Evolutionary conservation across 1,140 invertebrate species (phyloP), one percentile per base, ranked within the genome.

Genomic region (Gonatopus flavifemur): DNA sequence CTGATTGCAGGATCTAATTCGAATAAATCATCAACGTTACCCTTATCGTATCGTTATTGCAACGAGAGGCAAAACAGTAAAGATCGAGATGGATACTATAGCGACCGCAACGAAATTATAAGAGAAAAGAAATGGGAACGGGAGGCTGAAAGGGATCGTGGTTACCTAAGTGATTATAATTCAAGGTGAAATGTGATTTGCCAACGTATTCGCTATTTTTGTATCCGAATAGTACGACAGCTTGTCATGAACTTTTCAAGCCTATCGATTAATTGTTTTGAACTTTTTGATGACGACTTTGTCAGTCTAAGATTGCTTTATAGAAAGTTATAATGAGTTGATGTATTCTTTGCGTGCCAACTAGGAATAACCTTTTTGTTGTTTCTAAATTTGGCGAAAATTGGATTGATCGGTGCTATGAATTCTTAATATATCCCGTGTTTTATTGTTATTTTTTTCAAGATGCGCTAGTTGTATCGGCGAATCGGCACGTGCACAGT

Each of bases 91-190:
- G 90, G 90, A 25, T 93, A 92, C 68, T 93, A 92, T 72, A 89
- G 89, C 62, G 90, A 93, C 79, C 83, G 90, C 55, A 91, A 91
- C 66, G 89, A 92, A 71, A 80, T 91, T 42, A 83, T 88, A 59
- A 76, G 89, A 38, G 84, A 86, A 59, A 75, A 83, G 40, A 73
- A 85, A 35, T n/a, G n/a, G n/a, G 88, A 89, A 51, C 74, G 80
- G 31, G 81, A 83, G 20, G 52, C 65, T 13, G 82, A 83, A 41
- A 78, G 88, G 31, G 88, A 90, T 70, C 81, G 89, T 37, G 89
- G 90, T 44, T 92, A 93, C 74, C 80, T 93, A 25, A 91, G 89
- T 59, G 90, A 92, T 78, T 90, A 92, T 60, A 93, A 90, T 76
- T 84, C 88, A 50, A 86, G 87, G 86, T 89, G 74, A 60, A 35